A percentile compares a stretch with the other conserved stretches of the same genome.
Conservation (phyloP, 2,888 invertebrate genomes). For the Agrenia bidenticulata region DNA sequence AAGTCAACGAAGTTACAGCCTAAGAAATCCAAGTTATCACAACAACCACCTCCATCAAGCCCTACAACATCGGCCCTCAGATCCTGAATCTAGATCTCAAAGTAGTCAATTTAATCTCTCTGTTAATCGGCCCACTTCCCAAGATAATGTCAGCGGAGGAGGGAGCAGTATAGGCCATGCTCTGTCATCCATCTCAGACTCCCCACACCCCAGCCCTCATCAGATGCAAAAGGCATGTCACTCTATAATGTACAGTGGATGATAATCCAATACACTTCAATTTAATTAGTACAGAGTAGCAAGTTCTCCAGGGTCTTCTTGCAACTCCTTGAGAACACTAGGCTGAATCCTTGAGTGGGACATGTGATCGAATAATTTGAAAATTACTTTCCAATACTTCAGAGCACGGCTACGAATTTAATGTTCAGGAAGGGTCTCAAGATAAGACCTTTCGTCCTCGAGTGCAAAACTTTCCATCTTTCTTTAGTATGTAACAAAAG, state of each 20-base stretch:
- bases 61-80: slow-evolving; percentile 49
- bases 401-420: too few species aligned
- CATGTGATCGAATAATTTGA: too few species aligned
- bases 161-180: neutral
- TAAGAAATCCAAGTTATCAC: slow-evolving; percentile 37
- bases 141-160: slow-evolving; percentile 15
- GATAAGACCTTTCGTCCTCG: neutral
- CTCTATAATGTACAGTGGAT: too few species aligned
- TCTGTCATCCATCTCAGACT: neutral
- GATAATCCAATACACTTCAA: too few species aligned
- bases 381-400: too few species aligned
- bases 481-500: too few species aligned
- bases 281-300: too few species aligned
- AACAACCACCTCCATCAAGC: slow-evolving; percentile 44
- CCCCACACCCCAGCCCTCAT: slow-evolving; percentile 24
- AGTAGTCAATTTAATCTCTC: slow-evolving; percentile 30
- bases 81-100: slow-evolving; percentile 42
- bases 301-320: too few species aligned
- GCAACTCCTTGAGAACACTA: too few species aligned
- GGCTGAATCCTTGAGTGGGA: too few species aligned
- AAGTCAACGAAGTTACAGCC: slow-evolving; percentile 48
- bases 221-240: slow-evolving; percentile 16
- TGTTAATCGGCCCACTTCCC: neutral
- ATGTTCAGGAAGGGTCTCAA: too few species aligned
- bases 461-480: slow-evolving; percentile 8